Evolutionary conservation across 2,888 invertebrate species (phyloP).

Genomic region (Campaea margaritaria): DNA sequence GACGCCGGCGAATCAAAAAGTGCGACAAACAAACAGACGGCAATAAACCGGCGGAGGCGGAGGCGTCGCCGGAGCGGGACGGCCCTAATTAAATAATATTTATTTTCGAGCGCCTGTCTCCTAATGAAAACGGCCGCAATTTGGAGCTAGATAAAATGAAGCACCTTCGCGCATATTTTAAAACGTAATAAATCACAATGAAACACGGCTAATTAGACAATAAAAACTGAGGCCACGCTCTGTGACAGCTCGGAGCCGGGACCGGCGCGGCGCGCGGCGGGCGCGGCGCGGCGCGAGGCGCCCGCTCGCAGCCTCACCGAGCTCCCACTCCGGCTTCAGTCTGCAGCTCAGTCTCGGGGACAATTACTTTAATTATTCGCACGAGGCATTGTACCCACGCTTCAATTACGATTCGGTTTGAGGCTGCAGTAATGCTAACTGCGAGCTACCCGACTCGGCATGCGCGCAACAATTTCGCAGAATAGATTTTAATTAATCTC

Average conservation of each 20-base stretch:
- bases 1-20: slow-evolving; percentile 8
- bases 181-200: slow-evolving; percentile 70
- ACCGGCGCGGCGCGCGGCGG: slow-evolving; percentile 3
- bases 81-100: slow-evolving; percentile 68
- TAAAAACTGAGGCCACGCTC: slow-evolving; percentile 48
- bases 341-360: slow-evolving; percentile 4
- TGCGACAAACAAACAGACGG: slow-evolving; percentile 7
- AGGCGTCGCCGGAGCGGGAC: slow-evolving; percentile 15
- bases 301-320: not conserved
- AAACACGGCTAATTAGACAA: slow-evolving; percentile 69
- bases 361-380: slow-evolving; percentile 43
- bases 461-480: not conserved
- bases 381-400: slow-evolving; percentile 21
- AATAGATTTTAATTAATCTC: slow-evolving; percentile 10
- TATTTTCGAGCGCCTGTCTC: slow-evolving; percentile 57
- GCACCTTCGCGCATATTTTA: slow-evolving; percentile 71
- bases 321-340: slow-evolving; percentile 1
- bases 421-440: slow-evolving; percentile 25
- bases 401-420: slow-evolving; percentile 30
- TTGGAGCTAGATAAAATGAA: slow-evolving; percentile 47
- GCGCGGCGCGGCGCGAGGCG: slow-evolving; percentile 1
- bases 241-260: slow-evolving; percentile 32
- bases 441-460: slow-evolving; percentile 1
- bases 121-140: slow-evolving; percentile 70
- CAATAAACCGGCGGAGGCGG: slow-evolving; percentile 13